Percentiles rank a stretch among this genome's conserved stretches.
Evolutionary conservation across 2,797 vertebrate species (phyloP).

Genomic region (Tarsius wallacei): DNA sequence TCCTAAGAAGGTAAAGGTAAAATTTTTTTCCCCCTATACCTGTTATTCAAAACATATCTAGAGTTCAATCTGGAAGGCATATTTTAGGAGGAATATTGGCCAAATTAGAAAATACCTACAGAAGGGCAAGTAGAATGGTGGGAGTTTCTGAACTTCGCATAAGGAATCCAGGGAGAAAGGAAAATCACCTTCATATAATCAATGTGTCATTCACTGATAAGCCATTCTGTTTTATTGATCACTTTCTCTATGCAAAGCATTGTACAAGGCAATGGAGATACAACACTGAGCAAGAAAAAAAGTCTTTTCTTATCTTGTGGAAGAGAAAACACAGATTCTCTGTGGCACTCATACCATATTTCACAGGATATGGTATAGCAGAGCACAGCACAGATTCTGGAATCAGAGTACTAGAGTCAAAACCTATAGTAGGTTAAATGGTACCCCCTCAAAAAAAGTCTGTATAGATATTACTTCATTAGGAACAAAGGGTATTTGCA

Average conservation of each 20-base stretch:
- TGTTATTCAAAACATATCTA: not conserved
- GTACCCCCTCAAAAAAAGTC: not conserved
- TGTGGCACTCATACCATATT: not conserved
- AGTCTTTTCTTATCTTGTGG: not conserved
- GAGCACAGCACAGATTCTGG: not conserved
- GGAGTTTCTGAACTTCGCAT: not conserved
- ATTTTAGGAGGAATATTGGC: not conserved
- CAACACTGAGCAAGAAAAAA: not conserved
- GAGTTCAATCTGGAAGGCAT: slow-evolving; percentile 20
- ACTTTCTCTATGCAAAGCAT: not conserved
- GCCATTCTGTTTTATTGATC: not conserved
- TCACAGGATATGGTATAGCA: not conserved
- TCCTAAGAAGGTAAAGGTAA: not conserved
- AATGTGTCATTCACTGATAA: not conserved
- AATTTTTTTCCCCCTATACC: not conserved
- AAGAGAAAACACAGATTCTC: not conserved
- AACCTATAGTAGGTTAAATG: not conserved
- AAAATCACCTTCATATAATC: not conserved
- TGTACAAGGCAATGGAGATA: not conserved
- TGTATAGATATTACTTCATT: not conserved
- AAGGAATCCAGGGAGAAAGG: not conserved
- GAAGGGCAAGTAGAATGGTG: not conserved
- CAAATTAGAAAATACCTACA: slow-evolving; percentile 15
- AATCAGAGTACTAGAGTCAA: not conserved
- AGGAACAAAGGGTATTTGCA: not conserved